phyloP scores from a whole-genome alignment of 1,140 invertebrate species.

The Amyelois transitella region DNA sequence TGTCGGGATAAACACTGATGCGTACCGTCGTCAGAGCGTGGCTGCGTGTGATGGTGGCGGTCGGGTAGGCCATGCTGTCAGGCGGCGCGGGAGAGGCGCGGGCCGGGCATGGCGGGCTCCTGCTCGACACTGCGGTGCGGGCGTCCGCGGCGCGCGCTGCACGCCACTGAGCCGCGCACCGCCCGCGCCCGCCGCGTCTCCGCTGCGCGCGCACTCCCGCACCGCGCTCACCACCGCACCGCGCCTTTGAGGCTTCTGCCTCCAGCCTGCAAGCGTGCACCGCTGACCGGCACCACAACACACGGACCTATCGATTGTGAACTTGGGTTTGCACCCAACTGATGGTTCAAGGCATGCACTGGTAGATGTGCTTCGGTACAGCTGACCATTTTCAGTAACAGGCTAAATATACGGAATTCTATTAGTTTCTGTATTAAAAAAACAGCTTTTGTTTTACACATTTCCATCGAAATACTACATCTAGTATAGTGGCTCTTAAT shows the following conservation, averaged over 20 bases:
- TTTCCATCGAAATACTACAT: too few relatives aligned
- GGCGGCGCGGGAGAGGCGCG: slow-evolving; percentile 68
- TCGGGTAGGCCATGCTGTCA: slow-evolving; percentile 69
- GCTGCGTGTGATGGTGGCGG: slow-evolving; percentile 69
- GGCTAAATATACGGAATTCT: neutral
- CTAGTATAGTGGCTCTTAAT: too few relatives aligned
- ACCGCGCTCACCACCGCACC: slow-evolving; percentile 31
- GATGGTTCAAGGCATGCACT: neutral
- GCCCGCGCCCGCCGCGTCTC: slow-evolving; percentile 40
- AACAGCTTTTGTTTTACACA: too few relatives aligned
- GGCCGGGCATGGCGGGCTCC: slow-evolving; percentile 68
- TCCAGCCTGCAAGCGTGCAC: slow-evolving; percentile 49
- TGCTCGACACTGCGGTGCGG: slow-evolving; percentile 70
- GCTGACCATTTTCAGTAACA: neutral
- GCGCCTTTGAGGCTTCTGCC: slow-evolving; percentile 27
- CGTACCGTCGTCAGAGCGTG: slow-evolving; percentile 72
- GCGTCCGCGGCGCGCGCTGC: slow-evolving; percentile 65
- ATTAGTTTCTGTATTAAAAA: too few relatives aligned
- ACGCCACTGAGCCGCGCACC: slow-evolving; percentile 64
- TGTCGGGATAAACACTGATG: slow-evolving; percentile 15
- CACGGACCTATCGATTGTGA: slow-evolving; percentile 48
- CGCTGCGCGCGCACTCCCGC: slow-evolving; percentile 39
- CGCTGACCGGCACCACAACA: slow-evolving; percentile 48
- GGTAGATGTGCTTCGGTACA: slow-evolving; percentile 11
- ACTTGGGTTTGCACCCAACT: slow-evolving; percentile 34